phyloP scores from a whole-genome alignment of 2,888 invertebrate species.

The Choreutis nemorana region DNA sequence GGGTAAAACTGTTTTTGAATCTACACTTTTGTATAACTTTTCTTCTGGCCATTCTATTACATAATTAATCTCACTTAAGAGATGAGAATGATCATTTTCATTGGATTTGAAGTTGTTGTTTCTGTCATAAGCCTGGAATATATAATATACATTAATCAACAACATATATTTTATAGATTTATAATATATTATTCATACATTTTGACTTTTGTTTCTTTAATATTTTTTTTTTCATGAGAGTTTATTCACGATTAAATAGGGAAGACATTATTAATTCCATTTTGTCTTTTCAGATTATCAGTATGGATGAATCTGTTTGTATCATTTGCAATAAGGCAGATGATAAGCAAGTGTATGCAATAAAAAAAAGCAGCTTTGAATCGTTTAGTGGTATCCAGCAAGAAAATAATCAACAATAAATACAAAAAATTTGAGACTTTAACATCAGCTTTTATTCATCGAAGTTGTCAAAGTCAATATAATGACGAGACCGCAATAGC shows the following conservation, averaged over 20 bases:
- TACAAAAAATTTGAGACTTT: too few relatives aligned
- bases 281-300: constrained; percentile 11
- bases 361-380: constrained; percentile 12
- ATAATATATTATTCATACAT: too few relatives aligned
- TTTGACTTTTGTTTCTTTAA: too few relatives aligned
- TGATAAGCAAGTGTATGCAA: constrained; percentile 10
- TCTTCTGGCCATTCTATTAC: too few relatives aligned
- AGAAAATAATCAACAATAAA: constrained; percentile 6
- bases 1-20: too few relatives aligned
- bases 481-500: too few relatives aligned
- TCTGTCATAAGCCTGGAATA: constrained; percentile 7
- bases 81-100: constrained; percentile 1
- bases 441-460: too few relatives aligned
- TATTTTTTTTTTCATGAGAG: too few relatives aligned
- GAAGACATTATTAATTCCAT: constrained; percentile 8
- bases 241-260: constrained; percentile 2
- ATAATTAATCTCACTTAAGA: too few relatives aligned
- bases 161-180: too few relatives aligned
- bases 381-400: constrained; percentile 9
- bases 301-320: constrained; percentile 10
- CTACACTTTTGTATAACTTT: too few relatives aligned
- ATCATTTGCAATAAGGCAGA: constrained; percentile 11
- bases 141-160: constrained; percentile 2
- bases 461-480: too few relatives aligned
- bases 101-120: constrained; percentile 5